A percentile compares a stretch with the other conserved stretches of the same genome.
These are phyloP conservation scores for Nothoprocta pentlandii DNA, from an alignment of 2,113 vertebrate genomes.

Conservation along the genomic window DNA sequence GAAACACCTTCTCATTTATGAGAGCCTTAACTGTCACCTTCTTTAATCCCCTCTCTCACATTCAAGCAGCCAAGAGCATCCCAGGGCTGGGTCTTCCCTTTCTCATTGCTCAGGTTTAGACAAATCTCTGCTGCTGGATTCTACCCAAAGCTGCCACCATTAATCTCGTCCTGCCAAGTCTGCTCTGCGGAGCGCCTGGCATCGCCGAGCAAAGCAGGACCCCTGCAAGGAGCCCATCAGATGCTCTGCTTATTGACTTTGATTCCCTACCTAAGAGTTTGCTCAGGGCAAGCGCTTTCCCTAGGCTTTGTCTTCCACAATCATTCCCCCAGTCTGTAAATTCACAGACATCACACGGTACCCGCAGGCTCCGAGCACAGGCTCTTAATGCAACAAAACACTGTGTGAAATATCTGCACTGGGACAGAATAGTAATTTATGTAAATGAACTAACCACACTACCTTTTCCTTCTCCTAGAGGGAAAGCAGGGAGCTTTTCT, in stretches of 20 bases:
- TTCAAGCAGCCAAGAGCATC: neutral
- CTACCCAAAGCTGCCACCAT: neutral
- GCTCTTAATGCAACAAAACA: neutral
- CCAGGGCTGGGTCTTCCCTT: neutral
- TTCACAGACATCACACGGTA: neutral
- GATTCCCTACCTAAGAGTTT: neutral
- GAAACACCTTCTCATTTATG: neutral
- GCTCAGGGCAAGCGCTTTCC: neutral
- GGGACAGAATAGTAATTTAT: neutral
- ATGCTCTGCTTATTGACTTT: neutral
- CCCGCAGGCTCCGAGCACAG: neutral
- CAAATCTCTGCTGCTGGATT: neutral
- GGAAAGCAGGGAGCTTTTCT: neutral
- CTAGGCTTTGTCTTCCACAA: neutral
- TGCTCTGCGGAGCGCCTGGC: fast-evolving
- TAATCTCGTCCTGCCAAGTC: neutral
- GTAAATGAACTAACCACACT: neutral
- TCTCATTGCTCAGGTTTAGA: neutral
- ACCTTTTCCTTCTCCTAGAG: neutral
- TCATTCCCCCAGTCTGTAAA: fast-evolving
- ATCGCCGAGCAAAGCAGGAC: neutral
- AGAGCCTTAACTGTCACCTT: neutral
- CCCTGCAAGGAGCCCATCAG: neutral
- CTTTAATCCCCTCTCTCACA: neutral
- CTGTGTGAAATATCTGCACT: neutral